Percentiles rank a stretch among this genome's conserved stretches.
Conservation (phyloP, 2,113 vertebrate species). For the Otus sunia region DNA sequence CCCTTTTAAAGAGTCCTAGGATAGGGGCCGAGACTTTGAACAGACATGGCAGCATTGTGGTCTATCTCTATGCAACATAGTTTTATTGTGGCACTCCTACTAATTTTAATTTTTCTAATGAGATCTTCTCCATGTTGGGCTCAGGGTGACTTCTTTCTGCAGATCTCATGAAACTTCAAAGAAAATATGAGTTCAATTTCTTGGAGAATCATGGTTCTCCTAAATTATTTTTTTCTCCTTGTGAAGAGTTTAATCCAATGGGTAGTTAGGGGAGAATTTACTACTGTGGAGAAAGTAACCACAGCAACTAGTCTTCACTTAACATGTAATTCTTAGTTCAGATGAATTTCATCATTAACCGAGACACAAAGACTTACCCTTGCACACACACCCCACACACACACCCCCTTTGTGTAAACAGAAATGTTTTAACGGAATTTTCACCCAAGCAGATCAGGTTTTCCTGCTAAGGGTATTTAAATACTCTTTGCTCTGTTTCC, state of each 20-base stretch:
- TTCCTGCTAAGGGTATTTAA: background rate
- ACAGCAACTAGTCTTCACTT: background rate
- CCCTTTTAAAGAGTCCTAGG: background rate
- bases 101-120: background rate
- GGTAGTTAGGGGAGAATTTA: background rate
- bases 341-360: background rate
- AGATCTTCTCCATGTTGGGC: background rate
- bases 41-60: background rate
- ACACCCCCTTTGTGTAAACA: background rate
- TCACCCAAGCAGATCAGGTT: background rate
- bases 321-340: background rate
- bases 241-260: background rate
- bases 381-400: no score
- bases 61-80: rapidly evolving
- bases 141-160: background rate
- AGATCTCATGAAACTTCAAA: background rate
- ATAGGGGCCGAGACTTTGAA: background rate
- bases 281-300: background rate
- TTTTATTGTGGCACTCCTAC: background rate
- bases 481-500: background rate
- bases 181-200: background rate
- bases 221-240: background rate
- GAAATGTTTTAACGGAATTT: background rate
- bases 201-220: background rate
- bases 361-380: background rate